These are phyloP conservation scores for Tragelaphus imberbis DNA, from an alignment of 2,113 vertebrate genomes.

Conservation along the genomic window DNA sequence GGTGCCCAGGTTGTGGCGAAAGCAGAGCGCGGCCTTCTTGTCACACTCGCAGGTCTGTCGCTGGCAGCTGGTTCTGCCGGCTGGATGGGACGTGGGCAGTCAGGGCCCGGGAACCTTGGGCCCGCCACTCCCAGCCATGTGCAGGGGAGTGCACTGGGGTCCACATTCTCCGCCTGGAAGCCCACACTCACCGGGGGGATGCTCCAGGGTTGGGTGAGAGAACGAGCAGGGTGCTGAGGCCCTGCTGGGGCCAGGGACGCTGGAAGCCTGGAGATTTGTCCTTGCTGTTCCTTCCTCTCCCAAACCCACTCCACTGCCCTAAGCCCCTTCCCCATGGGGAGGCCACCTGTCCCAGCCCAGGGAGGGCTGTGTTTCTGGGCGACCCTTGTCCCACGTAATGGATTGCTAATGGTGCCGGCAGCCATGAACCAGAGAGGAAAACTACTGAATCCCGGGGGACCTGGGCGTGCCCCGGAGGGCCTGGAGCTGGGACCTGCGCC, in stretches of 20 bases:
- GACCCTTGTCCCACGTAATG: accelerated
- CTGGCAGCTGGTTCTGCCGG: conserved; percentile 60
- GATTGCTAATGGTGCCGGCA: accelerated
- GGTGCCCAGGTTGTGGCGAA: conserved; percentile 4
- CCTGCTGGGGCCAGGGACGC: not conserved
- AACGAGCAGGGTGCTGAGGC: not conserved
- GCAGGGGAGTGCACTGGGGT: not conserved
- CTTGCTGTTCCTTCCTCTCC: not conserved
- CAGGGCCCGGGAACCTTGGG: not conserved
- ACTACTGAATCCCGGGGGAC: accelerated
- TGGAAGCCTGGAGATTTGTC: not conserved
- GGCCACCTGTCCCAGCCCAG: not conserved
- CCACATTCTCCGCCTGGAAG: not conserved
- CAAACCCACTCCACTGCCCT: not conserved
- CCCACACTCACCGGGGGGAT: not conserved
- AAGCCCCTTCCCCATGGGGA: not conserved
- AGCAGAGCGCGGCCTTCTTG: conserved; percentile 48
- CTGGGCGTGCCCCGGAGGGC: accelerated
- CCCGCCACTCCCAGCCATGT: accelerated
- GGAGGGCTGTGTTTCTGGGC: not conserved
- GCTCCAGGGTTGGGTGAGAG: not conserved
- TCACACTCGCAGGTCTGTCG: conserved; percentile 47
- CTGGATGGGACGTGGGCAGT: conserved; percentile 32
- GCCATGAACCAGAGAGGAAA: not conserved
- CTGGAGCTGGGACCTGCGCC: not conserved